phyloP scores from a whole-genome alignment of 2,113 vertebrate genomes.

The Menidia beryllina region DNA sequence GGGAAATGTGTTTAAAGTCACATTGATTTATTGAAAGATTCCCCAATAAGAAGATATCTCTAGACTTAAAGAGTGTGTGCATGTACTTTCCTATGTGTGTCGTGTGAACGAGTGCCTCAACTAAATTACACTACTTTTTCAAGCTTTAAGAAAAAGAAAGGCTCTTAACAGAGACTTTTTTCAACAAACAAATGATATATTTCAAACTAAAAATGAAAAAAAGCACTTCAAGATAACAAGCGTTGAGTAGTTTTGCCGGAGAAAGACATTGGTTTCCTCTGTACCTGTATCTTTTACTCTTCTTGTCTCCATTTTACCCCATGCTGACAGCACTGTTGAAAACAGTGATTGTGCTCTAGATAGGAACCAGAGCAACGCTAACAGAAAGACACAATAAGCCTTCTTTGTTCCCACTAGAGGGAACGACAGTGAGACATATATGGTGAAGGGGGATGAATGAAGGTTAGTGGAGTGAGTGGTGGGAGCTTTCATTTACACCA shows the following conservation, averaged over 20 bases:
- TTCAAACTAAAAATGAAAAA: slow-evolving; percentile 35
- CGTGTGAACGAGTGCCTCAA: slow-evolving; percentile 71
- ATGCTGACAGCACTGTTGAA: slow-evolving; percentile 77
- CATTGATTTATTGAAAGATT: slow-evolving; percentile 91
- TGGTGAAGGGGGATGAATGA: slow-evolving; percentile 25
- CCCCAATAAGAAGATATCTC: slow-evolving; percentile 86
- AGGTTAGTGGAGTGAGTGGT: slow-evolving; percentile 1
- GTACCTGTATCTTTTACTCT: slow-evolving; percentile 57
- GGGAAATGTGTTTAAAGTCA: slow-evolving; percentile 89
- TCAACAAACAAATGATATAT: slow-evolving; percentile 41
- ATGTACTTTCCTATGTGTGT: slow-evolving; percentile 50
- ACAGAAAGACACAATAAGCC: slow-evolving; percentile 78
- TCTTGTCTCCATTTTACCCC: slow-evolving; percentile 75
- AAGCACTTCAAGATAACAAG: slow-evolving; percentile 64
- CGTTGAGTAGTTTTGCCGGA: slow-evolving; percentile 54
- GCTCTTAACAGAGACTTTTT: slow-evolving; percentile 61
- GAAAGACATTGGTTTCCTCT: slow-evolving; percentile 51
- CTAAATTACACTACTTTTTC: slow-evolving; percentile 74
- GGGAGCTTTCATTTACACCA: slow-evolving; percentile 82
- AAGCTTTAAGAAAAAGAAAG: slow-evolving; percentile 54
- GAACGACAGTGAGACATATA: slow-evolving; percentile 56
- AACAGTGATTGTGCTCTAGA: slow-evolving; percentile 79
- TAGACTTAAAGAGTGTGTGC: slow-evolving; percentile 74
- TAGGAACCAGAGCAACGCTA: slow-evolving; percentile 74
- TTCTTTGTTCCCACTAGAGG: slow-evolving; percentile 79